Percentiles rank a stretch among this genome's conserved stretches.
phyloP scores from a whole-genome alignment of 2,113 vertebrate species.

The Felis catus region F.catus_Fca126_mat1.0 CM031421.1:27680001-27680500 shows the following conservation, averaged over 20 bases:
- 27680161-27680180: neutral
- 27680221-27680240: neutral
- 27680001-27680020: neutral
- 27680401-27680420: neutral
- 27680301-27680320: neutral
- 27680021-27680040: neutral
- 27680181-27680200: neutral
- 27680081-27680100: neutral
- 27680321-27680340: conserved; percentile 20
- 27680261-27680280: neutral
- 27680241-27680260: neutral
- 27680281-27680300: neutral
- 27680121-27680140: neutral
- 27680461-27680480: neutral
- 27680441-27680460: neutral
- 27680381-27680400: neutral
- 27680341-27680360: neutral
- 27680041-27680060: neutral
- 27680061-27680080: neutral
- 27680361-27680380: neutral
- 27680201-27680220: neutral
- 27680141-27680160: neutral
- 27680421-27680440: neutral
- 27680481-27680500: neutral
- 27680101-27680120: neutral